Evolutionary conservation across 2,113 vertebrate species (phyloP).

Genomic region (Charadrius vociferus): DNA sequence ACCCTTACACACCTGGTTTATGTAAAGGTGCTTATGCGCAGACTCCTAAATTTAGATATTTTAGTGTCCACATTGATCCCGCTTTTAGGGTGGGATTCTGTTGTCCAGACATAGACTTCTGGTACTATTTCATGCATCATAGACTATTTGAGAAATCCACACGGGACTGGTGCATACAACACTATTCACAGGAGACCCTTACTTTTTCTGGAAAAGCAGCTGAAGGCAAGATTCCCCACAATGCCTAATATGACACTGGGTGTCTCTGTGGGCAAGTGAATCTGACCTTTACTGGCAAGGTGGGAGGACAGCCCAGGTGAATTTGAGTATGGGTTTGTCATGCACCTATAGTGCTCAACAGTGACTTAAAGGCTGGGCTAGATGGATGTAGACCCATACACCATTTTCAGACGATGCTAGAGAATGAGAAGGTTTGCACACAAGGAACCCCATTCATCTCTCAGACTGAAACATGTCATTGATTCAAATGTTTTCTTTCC

Average conservation of each 20-base stretch:
- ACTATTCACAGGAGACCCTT: background rate
- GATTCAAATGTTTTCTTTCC: background rate
- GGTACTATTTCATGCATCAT: background rate
- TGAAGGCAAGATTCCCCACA: background rate
- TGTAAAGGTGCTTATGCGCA: background rate
- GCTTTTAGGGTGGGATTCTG: background rate
- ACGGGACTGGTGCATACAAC: accelerated
- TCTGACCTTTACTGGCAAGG: background rate
- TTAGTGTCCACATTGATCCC: background rate
- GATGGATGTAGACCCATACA: background rate
- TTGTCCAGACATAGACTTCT: background rate
- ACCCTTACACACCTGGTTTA: background rate
- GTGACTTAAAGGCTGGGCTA: background rate
- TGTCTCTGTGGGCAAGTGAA: background rate
- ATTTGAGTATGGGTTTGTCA: background rate
- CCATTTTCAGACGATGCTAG: background rate
- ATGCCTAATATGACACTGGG: background rate
- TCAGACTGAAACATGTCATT: background rate
- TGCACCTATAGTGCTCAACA: background rate
- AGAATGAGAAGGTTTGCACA: background rate
- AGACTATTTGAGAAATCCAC: background rate
- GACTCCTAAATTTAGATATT: background rate
- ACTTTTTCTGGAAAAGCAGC: background rate
- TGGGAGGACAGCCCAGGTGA: background rate
- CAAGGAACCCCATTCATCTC: background rate